These are phyloP conservation scores for Luperina nickerlii DNA, from an alignment of 2,888 invertebrate genomes.

Conservation along the genomic window DNA sequence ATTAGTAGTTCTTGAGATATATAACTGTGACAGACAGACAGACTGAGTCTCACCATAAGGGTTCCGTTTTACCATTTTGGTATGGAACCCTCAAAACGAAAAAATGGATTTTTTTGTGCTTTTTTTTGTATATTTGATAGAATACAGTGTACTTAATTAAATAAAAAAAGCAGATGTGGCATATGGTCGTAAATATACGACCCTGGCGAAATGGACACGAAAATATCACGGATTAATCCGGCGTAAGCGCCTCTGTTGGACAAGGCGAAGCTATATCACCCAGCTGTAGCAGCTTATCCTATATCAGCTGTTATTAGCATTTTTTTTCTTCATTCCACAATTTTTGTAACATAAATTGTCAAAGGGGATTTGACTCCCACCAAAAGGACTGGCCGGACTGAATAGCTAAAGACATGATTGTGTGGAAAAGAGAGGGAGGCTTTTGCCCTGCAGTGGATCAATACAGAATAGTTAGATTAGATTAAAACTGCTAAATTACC, in stretches of 20 bases:
- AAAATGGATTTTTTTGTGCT: no score
- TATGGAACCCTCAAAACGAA: no score
- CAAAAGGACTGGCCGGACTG: neutral
- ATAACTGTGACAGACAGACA: no score
- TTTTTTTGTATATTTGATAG: no score
- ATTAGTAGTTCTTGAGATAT: no score
- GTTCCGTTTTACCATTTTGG: no score
- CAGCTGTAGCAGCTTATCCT: neutral
- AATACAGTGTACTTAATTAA: no score
- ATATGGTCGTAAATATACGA: no score
- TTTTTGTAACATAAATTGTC: neutral
- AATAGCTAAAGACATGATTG: neutral
- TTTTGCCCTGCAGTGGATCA: neutral
- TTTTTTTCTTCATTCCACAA: neutral
- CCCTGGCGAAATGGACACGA: no score
- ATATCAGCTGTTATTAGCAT: neutral
- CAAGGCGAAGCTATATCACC: neutral
- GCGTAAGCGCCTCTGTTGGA: neutral
- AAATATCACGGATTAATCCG: no score
- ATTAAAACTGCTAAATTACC: neutral
- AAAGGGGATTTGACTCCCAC: neutral
- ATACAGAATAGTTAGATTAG: neutral
- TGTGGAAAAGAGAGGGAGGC: neutral
- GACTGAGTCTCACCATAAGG: no score
- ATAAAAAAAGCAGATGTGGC: no score